These are phyloP conservation scores for Echinops telfairi DNA, from an alignment of 2,113 vertebrate genomes.

Conservation along the genomic window DNA sequence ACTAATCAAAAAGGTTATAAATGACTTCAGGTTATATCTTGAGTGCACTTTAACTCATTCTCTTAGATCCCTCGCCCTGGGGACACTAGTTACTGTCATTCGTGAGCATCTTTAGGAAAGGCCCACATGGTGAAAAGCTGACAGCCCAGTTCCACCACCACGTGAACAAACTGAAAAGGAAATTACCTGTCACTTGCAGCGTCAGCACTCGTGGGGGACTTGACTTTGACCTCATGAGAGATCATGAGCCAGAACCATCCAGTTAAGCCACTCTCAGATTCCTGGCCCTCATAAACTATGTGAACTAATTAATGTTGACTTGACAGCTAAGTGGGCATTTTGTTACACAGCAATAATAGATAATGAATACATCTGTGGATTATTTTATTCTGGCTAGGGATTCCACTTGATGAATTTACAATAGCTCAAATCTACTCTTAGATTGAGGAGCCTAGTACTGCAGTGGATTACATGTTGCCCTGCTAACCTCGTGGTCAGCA, in stretches of 20 bases:
- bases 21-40: background rate
- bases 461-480: no score
- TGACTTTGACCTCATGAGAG: background rate
- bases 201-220: background rate
- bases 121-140: background rate
- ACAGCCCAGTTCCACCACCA: background rate
- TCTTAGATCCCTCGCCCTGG: background rate
- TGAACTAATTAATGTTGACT: background rate
- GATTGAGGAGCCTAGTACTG: background rate
- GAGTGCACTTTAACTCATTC: background rate
- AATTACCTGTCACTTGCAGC: background rate
- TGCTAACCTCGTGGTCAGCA: no score
- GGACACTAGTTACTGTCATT: background rate
- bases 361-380: background rate
- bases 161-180: background rate
- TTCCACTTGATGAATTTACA: background rate
- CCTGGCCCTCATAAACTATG: background rate
- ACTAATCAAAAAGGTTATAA: no score
- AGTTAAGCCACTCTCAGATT: background rate
- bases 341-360: background rate
- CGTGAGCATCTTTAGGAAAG: background rate
- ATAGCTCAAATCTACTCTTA: background rate
- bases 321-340: background rate
- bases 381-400: background rate
- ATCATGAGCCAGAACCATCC: background rate